Conservation (phyloP, 2,888 invertebrate genomes). For the Euplagia quadripunctaria region DNA sequence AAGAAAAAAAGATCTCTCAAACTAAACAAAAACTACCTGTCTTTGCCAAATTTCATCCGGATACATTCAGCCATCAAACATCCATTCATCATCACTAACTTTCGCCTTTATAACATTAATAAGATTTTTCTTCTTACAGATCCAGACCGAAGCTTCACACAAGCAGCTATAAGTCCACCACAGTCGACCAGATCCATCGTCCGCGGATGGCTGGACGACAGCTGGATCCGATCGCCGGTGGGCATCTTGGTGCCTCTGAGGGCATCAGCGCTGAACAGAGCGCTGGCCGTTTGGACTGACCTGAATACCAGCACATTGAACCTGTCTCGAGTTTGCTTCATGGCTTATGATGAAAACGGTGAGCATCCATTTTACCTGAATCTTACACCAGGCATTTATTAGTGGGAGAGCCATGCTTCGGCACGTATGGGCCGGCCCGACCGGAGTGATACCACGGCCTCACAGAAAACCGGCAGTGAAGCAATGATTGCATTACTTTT, state of each 20-base stretch:
- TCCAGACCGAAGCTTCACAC: slow-evolving; percentile 40
- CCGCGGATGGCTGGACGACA: slow-evolving; percentile 78
- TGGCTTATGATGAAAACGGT: slow-evolving; percentile 84
- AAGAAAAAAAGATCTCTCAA: too few species aligned
- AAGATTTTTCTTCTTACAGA: slow-evolving; percentile 33
- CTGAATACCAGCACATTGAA: slow-evolving; percentile 70
- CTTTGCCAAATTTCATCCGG: too few species aligned
- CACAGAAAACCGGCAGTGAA: too few species aligned
- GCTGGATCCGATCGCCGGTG: slow-evolving; percentile 79
- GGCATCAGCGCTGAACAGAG: slow-evolving; percentile 72
- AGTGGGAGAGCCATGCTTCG: too few species aligned
- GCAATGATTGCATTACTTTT: too few species aligned
- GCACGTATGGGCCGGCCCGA: too few species aligned
- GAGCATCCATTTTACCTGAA: slow-evolving; percentile 23
- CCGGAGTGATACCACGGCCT: too few species aligned
- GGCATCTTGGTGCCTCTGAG: slow-evolving; percentile 81
- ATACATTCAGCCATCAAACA: too few species aligned
- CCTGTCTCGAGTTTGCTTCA: slow-evolving; percentile 75
- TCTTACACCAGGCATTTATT: too few species aligned
- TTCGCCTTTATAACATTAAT: too few species aligned
- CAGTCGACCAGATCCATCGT: slow-evolving; percentile 70
- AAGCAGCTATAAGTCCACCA: slow-evolving; percentile 51
- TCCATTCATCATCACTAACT: too few species aligned
- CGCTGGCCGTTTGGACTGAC: slow-evolving; percentile 79
- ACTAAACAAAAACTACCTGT: too few species aligned